Conservation (phyloP, 2,113 vertebrate species). For the Daubentonia madagascariensis region DNA sequence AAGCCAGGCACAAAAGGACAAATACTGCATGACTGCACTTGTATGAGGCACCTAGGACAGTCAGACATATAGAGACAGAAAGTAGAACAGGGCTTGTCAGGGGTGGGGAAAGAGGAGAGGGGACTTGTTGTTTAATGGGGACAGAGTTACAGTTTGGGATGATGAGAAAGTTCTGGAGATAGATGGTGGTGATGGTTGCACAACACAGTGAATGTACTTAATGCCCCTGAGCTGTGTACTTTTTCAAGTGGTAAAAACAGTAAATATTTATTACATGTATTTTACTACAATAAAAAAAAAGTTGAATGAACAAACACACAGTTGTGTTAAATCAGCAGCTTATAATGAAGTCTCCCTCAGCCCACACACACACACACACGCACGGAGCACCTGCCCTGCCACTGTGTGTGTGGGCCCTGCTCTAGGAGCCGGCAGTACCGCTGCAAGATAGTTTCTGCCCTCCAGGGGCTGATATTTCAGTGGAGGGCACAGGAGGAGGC, state of each 20-base stretch:
- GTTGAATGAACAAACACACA: background rate
- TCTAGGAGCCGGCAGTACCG: background rate
- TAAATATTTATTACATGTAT: background rate
- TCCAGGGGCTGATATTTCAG: background rate
- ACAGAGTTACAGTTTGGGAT: background rate
- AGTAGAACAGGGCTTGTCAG: background rate
- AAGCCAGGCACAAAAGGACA: background rate
- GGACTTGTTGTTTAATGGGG: background rate
- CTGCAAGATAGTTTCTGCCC: too few species aligned
- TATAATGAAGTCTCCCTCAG: background rate
- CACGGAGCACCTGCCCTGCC: rapidly evolving
- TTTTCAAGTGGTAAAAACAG: too few species aligned
- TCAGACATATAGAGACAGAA: background rate
- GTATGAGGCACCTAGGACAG: too few species aligned
- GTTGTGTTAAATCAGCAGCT: background rate
- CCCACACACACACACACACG: background rate
- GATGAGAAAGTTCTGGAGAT: background rate
- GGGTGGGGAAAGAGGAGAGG: rapidly evolving
- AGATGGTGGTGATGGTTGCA: too few species aligned
- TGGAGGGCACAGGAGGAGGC: background rate
- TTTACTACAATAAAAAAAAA: background rate
- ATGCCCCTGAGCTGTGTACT: background rate
- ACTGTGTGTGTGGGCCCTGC: rapidly evolving
- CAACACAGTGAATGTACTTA: background rate
- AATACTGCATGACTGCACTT: background rate